Conservation (phyloP, 1,140 invertebrate genomes). For the Drosophila asahinai region DNA sequence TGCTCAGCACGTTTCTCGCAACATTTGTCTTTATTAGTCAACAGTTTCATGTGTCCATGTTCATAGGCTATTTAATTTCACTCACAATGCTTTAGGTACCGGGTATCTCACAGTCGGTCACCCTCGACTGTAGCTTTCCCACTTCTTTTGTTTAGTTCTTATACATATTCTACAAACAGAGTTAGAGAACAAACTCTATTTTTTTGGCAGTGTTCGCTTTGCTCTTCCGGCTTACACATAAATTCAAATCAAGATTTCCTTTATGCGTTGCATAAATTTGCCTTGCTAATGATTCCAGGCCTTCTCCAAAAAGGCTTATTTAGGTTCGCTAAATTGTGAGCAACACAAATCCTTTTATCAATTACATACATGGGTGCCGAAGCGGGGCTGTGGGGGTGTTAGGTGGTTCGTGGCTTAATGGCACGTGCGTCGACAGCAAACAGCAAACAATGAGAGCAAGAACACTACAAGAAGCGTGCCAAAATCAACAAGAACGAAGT, state of each 20-base stretch:
- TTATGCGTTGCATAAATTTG: constrained; percentile 24
- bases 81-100: too few species aligned
- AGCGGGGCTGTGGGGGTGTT: not conserved
- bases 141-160: too few species aligned
- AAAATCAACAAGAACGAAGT: constrained; percentile 46
- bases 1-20: too few species aligned
- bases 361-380: constrained; percentile 56
- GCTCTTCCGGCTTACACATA: constrained; percentile 17
- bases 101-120: too few species aligned
- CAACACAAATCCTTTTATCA: constrained; percentile 59
- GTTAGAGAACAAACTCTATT: too few species aligned
- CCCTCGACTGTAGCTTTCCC: too few species aligned
- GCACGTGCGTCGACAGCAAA: constrained; percentile 46
- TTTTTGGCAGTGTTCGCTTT: constrained; percentile 14
- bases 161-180: not conserved
- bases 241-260: constrained; percentile 29
- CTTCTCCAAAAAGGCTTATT: constrained; percentile 25
- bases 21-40: too few species aligned
- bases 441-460: constrained; percentile 14
- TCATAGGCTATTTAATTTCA: too few species aligned
- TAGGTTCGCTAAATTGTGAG: constrained; percentile 14
- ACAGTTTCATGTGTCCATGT: too few species aligned
- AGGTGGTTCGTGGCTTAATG: constrained; percentile 25
- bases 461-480: constrained; percentile 42
- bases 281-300: constrained; percentile 26